Percentiles rank a stretch among this genome's conserved stretches.
Conservation (phyloP, 2,888 invertebrate species). For the Pycnomerus fuliginosus region DNA sequence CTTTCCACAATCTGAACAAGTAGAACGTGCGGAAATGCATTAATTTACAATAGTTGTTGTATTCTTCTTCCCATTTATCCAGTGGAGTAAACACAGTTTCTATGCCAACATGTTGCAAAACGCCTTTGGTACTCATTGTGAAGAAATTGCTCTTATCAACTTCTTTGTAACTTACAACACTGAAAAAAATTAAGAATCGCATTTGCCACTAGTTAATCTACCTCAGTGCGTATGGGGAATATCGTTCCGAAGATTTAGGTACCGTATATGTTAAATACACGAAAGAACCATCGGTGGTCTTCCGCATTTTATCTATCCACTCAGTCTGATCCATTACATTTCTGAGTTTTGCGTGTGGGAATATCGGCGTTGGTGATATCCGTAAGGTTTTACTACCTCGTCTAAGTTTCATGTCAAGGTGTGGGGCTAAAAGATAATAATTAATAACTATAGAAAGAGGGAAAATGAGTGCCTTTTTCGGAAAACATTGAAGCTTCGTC, state of each 20-base stretch:
- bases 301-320: constrained; percentile 57
- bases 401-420: constrained; percentile 3
- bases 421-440: constrained; percentile 3
- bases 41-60: constrained; percentile 75
- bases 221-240: constrained; percentile 75
- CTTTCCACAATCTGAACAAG: constrained; percentile 71
- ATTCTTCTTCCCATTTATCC: constrained; percentile 79
- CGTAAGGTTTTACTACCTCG: background rate
- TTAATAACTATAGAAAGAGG: too few relatives aligned
- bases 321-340: constrained; percentile 52
- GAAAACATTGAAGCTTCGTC: constrained; percentile 6
- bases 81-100: constrained; percentile 80
- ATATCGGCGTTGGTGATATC: constrained; percentile 12
- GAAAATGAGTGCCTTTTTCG: background rate
- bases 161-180: constrained; percentile 69
- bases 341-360: constrained; percentile 39
- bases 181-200: constrained; percentile 42
- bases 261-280: constrained; percentile 77
- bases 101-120: constrained; percentile 70
- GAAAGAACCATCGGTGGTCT: constrained; percentile 63
- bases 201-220: constrained; percentile 39
- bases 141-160: constrained; percentile 71
- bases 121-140: constrained; percentile 80
- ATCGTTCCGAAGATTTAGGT: constrained; percentile 69
- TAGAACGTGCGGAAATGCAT: constrained; percentile 71